A percentile compares a stretch with the other conserved stretches of the same genome.
Evolutionary conservation across 2,888 invertebrate species (phyloP).

Genomic region (Amiota communis): DNA sequence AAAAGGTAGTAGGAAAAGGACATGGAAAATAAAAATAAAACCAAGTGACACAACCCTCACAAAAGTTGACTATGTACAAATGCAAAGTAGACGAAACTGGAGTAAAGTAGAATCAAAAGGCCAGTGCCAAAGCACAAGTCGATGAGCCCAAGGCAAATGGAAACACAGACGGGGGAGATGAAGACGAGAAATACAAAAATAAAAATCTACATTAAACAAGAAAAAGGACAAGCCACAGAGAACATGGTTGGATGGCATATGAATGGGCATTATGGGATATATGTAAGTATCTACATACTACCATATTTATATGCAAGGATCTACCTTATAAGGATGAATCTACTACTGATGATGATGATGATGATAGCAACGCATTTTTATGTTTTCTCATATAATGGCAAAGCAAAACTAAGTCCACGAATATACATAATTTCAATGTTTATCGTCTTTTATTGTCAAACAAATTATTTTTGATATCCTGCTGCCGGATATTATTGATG

Average conservation of each 20-base stretch:
- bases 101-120: slow-evolving; percentile 15
- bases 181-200: slow-evolving; percentile 5
- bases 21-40: slow-evolving; percentile 24
- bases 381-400: slow-evolving; percentile 43
- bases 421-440: slow-evolving; percentile 71
- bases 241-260: slow-evolving; percentile 25
- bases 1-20: slow-evolving; percentile 34
- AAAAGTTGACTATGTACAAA: not conserved
- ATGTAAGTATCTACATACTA: slow-evolving; percentile 32
- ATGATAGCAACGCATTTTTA: slow-evolving; percentile 46
- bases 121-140: slow-evolving; percentile 20
- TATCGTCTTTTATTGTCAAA: slow-evolving; percentile 73
- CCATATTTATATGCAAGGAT: slow-evolving; percentile 33
- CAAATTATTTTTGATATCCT: slow-evolving; percentile 71
- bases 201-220: slow-evolving; percentile 40
- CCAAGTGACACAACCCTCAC: slow-evolving; percentile 10
- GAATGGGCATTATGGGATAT: slow-evolving; percentile 19
- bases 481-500: slow-evolving; percentile 66
- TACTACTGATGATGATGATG: not conserved
- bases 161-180: not conserved
- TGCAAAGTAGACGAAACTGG: not conserved
- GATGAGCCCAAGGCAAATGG: slow-evolving; percentile 47
- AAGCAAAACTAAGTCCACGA: not conserved
- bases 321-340: slow-evolving; percentile 31
- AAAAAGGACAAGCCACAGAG: slow-evolving; percentile 44